phyloP scores from a whole-genome alignment of 2,113 vertebrate species.

The Callionymus lyra region DNA sequence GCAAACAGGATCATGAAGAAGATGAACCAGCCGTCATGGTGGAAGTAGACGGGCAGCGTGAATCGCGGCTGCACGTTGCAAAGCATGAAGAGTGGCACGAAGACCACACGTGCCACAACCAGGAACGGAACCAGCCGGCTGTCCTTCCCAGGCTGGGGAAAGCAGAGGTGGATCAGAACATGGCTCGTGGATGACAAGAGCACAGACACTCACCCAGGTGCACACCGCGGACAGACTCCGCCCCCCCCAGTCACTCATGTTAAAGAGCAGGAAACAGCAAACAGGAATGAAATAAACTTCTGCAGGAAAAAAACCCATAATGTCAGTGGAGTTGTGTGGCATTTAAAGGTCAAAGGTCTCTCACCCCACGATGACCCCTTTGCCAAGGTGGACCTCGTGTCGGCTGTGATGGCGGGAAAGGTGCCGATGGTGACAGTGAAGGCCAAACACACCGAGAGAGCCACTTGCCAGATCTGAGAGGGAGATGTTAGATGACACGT shows the following conservation, averaged over 20 bases:
- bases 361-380: slow-evolving; percentile 49
- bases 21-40: slow-evolving; percentile 68
- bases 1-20: slow-evolving; percentile 74
- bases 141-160: slow-evolving; percentile 40
- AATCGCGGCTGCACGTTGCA: slow-evolving; percentile 64
- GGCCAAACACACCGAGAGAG: slow-evolving; percentile 76
- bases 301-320: slow-evolving; percentile 35
- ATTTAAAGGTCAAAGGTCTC: not conserved
- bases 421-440: slow-evolving; percentile 85
- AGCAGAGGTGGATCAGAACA: not conserved
- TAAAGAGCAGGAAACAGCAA: slow-evolving; percentile 86
- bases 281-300: slow-evolving; percentile 80
- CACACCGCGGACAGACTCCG: slow-evolving; percentile 79
- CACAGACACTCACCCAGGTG: slow-evolving; percentile 75
- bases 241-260: slow-evolving; percentile 84
- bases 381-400: slow-evolving; percentile 59
- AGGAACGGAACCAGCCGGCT: slow-evolving; percentile 63
- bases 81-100: slow-evolving; percentile 75
- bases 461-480: slow-evolving; percentile 77
- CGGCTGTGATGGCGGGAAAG: slow-evolving; percentile 77
- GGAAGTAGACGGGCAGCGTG: slow-evolving; percentile 59
- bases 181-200: too few relatives aligned
- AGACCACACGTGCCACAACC: slow-evolving; percentile 58
- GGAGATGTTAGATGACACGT: slow-evolving; percentile 3
- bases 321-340: not conserved